These are phyloP conservation scores for Eudemis profundana DNA, from an alignment of 2,888 invertebrate genomes.

Conservation along the genomic window DNA sequence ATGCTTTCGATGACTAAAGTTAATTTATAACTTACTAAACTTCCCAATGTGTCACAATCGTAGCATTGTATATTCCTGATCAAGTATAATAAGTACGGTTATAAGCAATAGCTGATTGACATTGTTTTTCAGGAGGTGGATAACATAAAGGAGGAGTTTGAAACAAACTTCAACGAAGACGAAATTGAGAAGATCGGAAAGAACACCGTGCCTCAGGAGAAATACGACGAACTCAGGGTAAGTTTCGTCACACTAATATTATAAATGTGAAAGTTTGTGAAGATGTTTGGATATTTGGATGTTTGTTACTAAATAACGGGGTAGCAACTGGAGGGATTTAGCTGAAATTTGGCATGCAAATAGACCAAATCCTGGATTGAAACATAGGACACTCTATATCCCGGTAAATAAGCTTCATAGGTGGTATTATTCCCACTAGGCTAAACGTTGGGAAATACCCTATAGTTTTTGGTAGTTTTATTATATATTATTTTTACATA, in stretches of 20 bases:
- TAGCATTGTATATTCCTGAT: not conserved
- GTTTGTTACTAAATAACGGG: too few relatives aligned
- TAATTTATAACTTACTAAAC: not conserved
- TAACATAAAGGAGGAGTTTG: slow-evolving; percentile 73
- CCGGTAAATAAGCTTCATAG: too few relatives aligned
- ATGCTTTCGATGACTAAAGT: not conserved
- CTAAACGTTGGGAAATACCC: not conserved
- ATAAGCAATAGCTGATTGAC: not conserved
- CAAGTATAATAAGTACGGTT: not conserved
- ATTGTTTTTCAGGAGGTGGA: slow-evolving; percentile 68
- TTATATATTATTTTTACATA: slow-evolving; percentile 40
- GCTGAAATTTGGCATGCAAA: too few relatives aligned
- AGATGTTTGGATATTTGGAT: too few relatives aligned
- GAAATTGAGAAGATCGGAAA: slow-evolving; percentile 65
- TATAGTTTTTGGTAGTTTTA: not conserved
- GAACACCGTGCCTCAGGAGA: slow-evolving; percentile 63
- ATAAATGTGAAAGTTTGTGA: too few relatives aligned
- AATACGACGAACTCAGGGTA: slow-evolving; percentile 71
- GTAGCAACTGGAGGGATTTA: too few relatives aligned
- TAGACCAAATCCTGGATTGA: too few relatives aligned
- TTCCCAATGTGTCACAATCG: not conserved
- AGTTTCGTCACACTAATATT: slow-evolving; percentile 20
- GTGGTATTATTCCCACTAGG: too few relatives aligned
- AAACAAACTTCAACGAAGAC: slow-evolving; percentile 68
- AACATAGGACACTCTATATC: too few relatives aligned